phyloP scores from a whole-genome alignment of 2,888 invertebrate genomes.

The Cataglyphis cursor region DNA sequence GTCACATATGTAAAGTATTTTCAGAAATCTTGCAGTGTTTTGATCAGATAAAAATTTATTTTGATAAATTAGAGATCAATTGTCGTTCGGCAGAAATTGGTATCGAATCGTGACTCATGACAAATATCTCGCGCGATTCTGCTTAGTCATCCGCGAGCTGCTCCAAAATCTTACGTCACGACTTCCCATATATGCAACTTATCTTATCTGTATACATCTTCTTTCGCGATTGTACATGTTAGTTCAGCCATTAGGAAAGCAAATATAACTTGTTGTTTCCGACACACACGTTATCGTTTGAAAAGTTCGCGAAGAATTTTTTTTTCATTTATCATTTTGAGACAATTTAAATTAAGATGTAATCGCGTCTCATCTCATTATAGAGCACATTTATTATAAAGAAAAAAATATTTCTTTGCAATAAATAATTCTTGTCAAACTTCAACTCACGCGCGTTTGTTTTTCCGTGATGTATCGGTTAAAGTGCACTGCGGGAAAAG shows the following conservation, averaged over 20 bases:
- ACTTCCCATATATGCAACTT: slow-evolving; percentile 25
- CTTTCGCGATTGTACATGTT: slow-evolving; percentile 9
- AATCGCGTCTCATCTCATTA: slow-evolving; percentile 3
- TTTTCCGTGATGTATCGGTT: slow-evolving; percentile 30
- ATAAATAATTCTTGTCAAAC: not conserved
- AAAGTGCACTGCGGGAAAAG: slow-evolving; percentile 32
- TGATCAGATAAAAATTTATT: not conserved
- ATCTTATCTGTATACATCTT: slow-evolving; percentile 37
- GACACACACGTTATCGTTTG: slow-evolving; percentile 6
- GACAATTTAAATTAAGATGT: no score
- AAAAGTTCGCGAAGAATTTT: not conserved
- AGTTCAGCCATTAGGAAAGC: not conserved
- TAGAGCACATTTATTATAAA: not conserved
- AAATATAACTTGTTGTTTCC: slow-evolving; percentile 36
- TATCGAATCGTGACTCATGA: not conserved
- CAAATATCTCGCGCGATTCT: slow-evolving; percentile 7
- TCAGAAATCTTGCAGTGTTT: not conserved
- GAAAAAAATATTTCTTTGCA: not conserved
- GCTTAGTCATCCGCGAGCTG: slow-evolving; percentile 38
- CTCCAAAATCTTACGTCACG: slow-evolving; percentile 41
- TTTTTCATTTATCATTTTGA: not conserved
- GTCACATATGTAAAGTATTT: not conserved
- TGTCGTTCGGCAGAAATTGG: not conserved
- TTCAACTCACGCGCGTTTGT: not conserved
- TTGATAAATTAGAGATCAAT: not conserved